Evolutionary conservation across 2,113 vertebrate genomes (phyloP).

Genomic region (Pelodiscus sinensis): DNA sequence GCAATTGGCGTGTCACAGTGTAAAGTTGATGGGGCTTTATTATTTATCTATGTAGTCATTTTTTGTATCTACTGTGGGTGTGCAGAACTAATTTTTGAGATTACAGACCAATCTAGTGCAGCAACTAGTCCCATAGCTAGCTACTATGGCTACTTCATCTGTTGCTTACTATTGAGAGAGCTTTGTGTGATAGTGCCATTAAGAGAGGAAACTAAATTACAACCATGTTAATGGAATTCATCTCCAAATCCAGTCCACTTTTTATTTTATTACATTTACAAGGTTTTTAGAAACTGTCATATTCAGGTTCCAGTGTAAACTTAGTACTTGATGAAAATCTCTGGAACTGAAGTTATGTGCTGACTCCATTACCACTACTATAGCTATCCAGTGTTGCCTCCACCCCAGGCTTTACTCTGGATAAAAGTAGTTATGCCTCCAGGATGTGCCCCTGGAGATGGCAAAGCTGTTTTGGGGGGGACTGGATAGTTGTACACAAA

Average conservation of each 20-base stretch:
- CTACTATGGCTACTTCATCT: neutral
- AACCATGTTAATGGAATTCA: rapidly evolving
- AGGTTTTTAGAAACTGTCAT: neutral
- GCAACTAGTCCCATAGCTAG: neutral
- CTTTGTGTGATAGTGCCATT: neutral
- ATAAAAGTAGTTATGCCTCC: neutral
- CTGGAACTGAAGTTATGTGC: neutral
- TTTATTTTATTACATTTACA: neutral
- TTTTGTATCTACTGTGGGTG: rapidly evolving
- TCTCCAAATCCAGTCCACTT: rapidly evolving
- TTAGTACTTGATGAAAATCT: neutral
- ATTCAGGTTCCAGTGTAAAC: neutral
- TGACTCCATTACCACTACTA: neutral
- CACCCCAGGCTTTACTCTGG: neutral
- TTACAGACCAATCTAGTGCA: neutral
- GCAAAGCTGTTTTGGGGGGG: neutral
- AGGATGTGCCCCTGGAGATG: neutral
- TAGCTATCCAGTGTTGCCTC: no score
- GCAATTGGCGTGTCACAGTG: no score
- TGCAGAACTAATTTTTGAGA: rapidly evolving
- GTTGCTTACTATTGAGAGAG: rapidly evolving
- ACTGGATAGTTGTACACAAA: neutral
- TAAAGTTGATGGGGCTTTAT: no score
- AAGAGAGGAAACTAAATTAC: rapidly evolving
- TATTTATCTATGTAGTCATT: no score